Conservation (phyloP, 2,888 invertebrate genomes). For the Ectemnius lituratus region DNA sequence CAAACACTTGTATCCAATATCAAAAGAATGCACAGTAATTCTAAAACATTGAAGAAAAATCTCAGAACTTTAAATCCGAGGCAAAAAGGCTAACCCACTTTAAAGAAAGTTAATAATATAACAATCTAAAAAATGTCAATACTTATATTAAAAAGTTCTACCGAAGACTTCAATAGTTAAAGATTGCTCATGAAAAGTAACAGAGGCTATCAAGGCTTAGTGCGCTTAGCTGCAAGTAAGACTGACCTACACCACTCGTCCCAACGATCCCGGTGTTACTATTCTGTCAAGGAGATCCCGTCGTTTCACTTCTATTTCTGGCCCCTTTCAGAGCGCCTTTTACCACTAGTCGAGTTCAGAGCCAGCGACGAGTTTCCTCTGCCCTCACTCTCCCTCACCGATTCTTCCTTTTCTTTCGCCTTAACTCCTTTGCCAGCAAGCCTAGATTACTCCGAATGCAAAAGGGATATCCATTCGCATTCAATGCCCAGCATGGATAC, state of each 20-base stretch:
- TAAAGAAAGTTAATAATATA: no score
- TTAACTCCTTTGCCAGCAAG: neutral
- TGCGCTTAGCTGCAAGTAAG: neutral
- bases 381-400: neutral
- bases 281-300: constrained; percentile 4
- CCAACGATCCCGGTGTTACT: neutral
- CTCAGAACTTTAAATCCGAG: no score
- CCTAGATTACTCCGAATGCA: no score
- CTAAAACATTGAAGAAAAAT: no score
- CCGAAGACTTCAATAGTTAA: no score
- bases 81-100: no score
- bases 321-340: constrained; percentile 6
- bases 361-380: constrained; percentile 8
- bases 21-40: no score
- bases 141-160: no score
- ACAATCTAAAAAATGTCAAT: no score
- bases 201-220: neutral
- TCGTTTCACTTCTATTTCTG: constrained; percentile 7
- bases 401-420: neutral
- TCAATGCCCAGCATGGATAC: no score
- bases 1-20: no score
- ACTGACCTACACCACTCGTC: constrained; percentile 6
- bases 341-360: constrained; percentile 3
- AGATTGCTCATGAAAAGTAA: neutral
- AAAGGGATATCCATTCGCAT: no score